Conservation (phyloP, 1,140 invertebrate genomes). For the Mizuhopecten yessoensis region DNA sequence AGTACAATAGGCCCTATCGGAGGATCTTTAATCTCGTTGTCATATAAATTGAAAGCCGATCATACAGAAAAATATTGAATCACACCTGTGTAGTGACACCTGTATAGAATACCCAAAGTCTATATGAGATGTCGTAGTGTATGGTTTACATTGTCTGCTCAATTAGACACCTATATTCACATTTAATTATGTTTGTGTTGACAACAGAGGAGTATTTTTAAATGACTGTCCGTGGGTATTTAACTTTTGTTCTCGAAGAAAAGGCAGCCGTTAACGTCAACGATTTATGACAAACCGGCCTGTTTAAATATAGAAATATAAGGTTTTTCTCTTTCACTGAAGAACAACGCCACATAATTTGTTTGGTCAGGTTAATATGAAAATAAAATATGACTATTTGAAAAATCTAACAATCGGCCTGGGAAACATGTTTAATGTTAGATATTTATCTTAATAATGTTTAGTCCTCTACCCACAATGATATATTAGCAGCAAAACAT, state of each 20-base stretch:
- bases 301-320: neutral
- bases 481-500: no score
- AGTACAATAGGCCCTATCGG: neutral
- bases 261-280: neutral
- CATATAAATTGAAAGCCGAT: neutral
- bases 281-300: neutral
- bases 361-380: neutral
- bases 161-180: neutral
- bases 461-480: no score
- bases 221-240: neutral
- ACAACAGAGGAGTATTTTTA: neutral
- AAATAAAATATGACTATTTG: neutral
- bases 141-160: neutral
- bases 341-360: neutral
- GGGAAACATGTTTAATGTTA: no score
- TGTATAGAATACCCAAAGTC: neutral
- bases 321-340: neutral
- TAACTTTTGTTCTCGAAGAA: neutral
- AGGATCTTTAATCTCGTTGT: neutral
- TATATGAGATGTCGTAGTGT: neutral
- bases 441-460: no score
- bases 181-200: conserved; percentile 28
- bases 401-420: no score
- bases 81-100: neutral
- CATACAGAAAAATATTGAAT: neutral